Evolutionary conservation across 1,140 invertebrate genomes (phyloP), one percentile per base, ranked within the genome.

Genomic region (Laodelphax striatellus): DNA sequence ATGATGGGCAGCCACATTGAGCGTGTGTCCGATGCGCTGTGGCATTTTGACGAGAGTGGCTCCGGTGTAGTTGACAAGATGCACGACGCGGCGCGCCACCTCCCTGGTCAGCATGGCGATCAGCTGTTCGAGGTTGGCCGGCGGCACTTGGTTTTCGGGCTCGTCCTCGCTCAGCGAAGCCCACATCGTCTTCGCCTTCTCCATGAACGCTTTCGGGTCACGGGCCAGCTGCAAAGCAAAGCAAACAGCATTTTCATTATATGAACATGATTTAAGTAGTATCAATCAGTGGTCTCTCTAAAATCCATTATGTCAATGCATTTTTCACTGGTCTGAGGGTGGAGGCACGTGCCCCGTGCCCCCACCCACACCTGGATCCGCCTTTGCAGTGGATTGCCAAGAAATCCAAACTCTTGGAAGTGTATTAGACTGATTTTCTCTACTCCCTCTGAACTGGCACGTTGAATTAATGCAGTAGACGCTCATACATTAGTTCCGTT

Each of bases 111-210:
- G 68, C 42, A 91, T 70, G 9, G 87, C 84, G 41, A 89, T 73
- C 34, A 90, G 70, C 68, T 90, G 83, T 67, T 90, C 88, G 8
- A 90, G 67, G 1, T 84, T 88, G 52, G 79, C 75, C 0, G 88
- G 88, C 52, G 86, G 78, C 1, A 85, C 83, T 72, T 90, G 88
- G 72, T 90, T 90, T 71, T 88, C 87, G 0, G 87, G 87, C 67
- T 91, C 88, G 17, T 87, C 81, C 60, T 82, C 72, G 65, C 86
- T 88, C 31, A 91, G 71, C 10, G 79, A 76, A 0, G 69, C 68
- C 83, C 86, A 90, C 8, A 89, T 68, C 62, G 83, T 82, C 62
- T 81, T 82, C 2, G 83, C 83, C 68, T 87, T 87, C 66, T 83
- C 73, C 67, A 81, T 76, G n/a, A 87, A 87, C 38, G 83, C 70